Base-by-base conservation (phyloP, 1,140 invertebrate genomes). In the Heliothis virescens region DNA sequence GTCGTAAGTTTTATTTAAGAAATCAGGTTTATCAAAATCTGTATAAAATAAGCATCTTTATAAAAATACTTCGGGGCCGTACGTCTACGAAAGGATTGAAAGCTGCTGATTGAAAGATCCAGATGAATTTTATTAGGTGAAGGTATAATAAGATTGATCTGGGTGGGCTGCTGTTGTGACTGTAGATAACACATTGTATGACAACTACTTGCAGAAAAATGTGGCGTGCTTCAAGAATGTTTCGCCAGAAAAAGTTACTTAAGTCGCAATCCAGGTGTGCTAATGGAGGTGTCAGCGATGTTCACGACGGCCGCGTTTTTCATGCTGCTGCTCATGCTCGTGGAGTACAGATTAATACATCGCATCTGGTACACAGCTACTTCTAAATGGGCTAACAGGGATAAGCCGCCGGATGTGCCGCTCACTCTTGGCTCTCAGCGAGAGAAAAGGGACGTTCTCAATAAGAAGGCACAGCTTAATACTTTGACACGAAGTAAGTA, bases 191-290 rank as follows among this genome's bases (percentile, higher is more conserved):
- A 41, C 9, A 41, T 41, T 9, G 34, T 41, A 41, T 82, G 1
- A 29, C 1, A 47, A 10, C 7, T 15, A 9, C 18, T 85, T 87
- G 55, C 71, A 94, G 92, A 79, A 52, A 91, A 91, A 88, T 94
- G 92, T 73, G 92, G 92, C 1, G 84, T 94, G n/a, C 83, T 94
- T 0, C 88, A 92, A 76, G 50, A 88, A 26, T 94, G 92, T 81
- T 94, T 90, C 62, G 62, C 82, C 3, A 84, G 73, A 72, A 86
- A 85, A 77, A 82, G 57, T 21, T 94, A 90, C 34, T 79, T 92
- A 10, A 62, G 82, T 3, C 34, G 79, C 52, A 69, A 78, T 0
- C 26, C 65, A 0, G 92, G 91, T 21, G 81, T 94, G 7, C 5
- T 87, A 0, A 84, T 85, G 80, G 87, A 92, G 67, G 79, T 91